Percentiles rank a stretch among this genome's conserved stretches.
Conservation (phyloP, 2,797 vertebrate genomes). For the Sebastes baramenuke region DNA sequence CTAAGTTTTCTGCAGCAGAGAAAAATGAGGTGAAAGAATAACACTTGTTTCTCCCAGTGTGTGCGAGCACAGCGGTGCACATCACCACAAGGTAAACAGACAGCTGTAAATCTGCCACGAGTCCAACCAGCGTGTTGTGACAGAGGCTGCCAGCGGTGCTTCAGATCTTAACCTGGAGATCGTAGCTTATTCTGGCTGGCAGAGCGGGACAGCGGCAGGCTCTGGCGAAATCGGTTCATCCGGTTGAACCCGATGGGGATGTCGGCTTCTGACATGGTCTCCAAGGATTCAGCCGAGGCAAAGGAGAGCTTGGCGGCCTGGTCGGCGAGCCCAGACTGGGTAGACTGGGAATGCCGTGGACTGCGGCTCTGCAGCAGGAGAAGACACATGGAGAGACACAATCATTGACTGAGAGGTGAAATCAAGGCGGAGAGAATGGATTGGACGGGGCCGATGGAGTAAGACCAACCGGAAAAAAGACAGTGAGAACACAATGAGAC, state of each 20-base stretch:
- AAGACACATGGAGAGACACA: conserved; percentile 27
- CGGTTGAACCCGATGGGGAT: conserved; percentile 95
- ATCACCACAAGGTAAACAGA: conserved; percentile 14
- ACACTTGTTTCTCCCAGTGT: neutral
- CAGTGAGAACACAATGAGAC: conserved; percentile 55
- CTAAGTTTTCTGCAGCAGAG: neutral
- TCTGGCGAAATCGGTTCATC: conserved; percentile 98
- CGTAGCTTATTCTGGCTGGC: conserved; percentile 98
- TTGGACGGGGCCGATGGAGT: conserved; percentile 50
- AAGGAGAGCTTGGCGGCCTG: conserved; percentile 97
- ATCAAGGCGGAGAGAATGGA: conserved; percentile 56
- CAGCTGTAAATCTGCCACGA: conserved; percentile 25
- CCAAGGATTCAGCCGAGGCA: conserved; percentile 95
- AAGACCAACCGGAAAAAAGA: conserved; percentile 47
- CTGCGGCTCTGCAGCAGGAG: conserved; percentile 89
- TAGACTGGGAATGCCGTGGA: conserved; percentile 94
- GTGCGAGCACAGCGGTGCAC: neutral
- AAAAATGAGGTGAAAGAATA: conserved; percentile 3
- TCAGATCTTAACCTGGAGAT: conserved; percentile 89
- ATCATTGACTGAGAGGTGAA: conserved; percentile 46
- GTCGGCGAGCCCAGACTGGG: conserved; percentile 95
- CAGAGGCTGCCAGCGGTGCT: conserved; percentile 14
- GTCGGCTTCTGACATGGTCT: conserved; percentile 99
- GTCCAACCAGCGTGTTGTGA: conserved; percentile 19
- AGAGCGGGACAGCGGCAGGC: conserved; percentile 94